Evolutionary conservation across 35 echinoderm and acorn worm species (phyloP).

Genomic region (Holothuria glaberrima): DNA sequence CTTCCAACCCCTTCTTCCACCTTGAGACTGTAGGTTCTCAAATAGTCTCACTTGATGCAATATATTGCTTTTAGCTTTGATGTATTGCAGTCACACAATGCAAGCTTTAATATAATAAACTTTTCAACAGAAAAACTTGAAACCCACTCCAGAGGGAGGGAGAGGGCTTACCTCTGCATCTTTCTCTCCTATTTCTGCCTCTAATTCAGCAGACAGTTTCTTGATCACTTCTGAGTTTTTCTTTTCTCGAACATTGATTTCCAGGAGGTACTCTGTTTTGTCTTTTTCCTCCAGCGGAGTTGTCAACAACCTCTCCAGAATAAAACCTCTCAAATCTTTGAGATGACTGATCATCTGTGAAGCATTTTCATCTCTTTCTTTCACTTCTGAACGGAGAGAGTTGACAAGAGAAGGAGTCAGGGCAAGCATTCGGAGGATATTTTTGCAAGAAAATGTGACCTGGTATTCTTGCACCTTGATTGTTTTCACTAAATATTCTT

Average conservation of each 20-base stretch:
- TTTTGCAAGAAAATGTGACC: conserved; percentile 84
- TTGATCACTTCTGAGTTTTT: conserved; percentile 97
- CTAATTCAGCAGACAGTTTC: conserved; percentile 84
- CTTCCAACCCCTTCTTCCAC: too few species aligned
- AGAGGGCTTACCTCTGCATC: conserved; percentile 73
- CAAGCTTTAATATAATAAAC: too few species aligned
- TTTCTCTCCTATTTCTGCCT: conserved; percentile 87
- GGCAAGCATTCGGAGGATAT: conserved; percentile 78
- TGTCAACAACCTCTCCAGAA: conserved; percentile 87
- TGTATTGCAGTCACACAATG: too few species aligned
- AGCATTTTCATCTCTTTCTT: conserved; percentile 73
- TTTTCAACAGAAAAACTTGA: too few species aligned
- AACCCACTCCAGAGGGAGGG: too few species aligned
- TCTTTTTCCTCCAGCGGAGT: conserved; percentile 96
- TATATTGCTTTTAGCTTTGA: too few species aligned
- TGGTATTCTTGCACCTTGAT: conserved; percentile 71
- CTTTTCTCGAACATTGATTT: conserved; percentile 88
- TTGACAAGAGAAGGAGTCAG: conserved; percentile 94
- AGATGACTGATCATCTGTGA: conserved; percentile 73
- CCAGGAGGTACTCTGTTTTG: conserved; percentile 83
- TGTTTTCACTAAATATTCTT: conserved; percentile 63
- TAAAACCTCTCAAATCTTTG: conserved; percentile 85
- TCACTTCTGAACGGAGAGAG: conserved; percentile 59
- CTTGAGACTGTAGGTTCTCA: too few species aligned
- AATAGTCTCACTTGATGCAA: too few species aligned